Evolutionary conservation across 2,797 vertebrate genomes (phyloP).

Genomic region (Martes flavigula): DNA sequence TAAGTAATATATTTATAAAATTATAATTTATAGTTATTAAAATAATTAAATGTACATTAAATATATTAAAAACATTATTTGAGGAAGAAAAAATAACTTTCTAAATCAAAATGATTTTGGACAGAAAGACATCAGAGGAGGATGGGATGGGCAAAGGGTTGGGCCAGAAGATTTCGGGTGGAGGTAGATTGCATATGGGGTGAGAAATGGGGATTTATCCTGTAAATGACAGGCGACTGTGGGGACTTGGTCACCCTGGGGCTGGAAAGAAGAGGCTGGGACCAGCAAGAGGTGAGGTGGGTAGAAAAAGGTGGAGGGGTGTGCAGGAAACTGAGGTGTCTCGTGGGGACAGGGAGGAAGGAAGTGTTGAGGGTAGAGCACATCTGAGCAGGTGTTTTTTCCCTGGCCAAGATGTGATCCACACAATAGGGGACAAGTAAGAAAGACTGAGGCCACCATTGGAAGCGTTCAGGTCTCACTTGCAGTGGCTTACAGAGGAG

Average conservation of each 20-base stretch:
- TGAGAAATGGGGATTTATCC: not conserved
- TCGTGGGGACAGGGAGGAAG: too few species aligned
- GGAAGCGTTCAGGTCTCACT: not conserved
- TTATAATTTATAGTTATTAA: not conserved
- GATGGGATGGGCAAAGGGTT: not conserved
- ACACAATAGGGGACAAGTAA: not conserved
- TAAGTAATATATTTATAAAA: not conserved
- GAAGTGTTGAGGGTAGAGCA: not conserved
- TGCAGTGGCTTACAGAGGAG: not conserved
- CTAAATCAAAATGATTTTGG: not conserved
- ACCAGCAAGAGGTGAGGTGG: not conserved
- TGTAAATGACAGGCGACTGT: not conserved
- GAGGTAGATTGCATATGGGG: not conserved
- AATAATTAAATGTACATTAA: not conserved
- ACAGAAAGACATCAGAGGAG: not conserved
- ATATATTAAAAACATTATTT: not conserved
- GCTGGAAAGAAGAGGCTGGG: not conserved
- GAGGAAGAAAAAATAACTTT: not conserved
- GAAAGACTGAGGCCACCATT: not conserved
- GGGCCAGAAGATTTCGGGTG: not conserved
- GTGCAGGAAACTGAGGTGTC: not conserved
- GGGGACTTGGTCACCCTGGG: not conserved
- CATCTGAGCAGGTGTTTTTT: not conserved
- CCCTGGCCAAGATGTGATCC: not conserved
- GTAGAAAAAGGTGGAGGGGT: not conserved